These are phyloP conservation scores for Cotesia typhae DNA, from an alignment of 1,140 invertebrate genomes.

Conservation along the genomic window DNA sequence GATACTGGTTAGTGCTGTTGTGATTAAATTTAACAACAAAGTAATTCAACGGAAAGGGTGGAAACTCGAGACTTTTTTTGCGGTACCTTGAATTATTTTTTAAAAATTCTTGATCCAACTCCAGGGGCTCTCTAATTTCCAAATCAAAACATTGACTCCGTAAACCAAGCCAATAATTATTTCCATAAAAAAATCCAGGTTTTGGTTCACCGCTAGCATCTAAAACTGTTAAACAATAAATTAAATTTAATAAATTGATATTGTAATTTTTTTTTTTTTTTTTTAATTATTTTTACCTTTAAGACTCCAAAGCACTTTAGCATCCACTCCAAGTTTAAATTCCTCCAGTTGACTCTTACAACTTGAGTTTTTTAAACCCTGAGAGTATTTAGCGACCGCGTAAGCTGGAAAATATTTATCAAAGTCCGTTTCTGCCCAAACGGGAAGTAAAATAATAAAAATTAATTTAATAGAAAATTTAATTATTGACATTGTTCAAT, in stretches of 20 bases:
- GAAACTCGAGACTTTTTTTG: constrained; percentile 52
- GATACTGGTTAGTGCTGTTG: constrained; percentile 62
- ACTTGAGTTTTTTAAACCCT: constrained; percentile 40
- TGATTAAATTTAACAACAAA: constrained; percentile 57
- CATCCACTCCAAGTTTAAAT: constrained; percentile 49
- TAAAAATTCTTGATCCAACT: constrained; percentile 40
- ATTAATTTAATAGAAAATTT: background rate
- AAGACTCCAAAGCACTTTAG: constrained; percentile 49
- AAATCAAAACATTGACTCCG: constrained; percentile 57
- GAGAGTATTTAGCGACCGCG: constrained; percentile 42
- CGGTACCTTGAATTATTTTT: constrained; percentile 52
- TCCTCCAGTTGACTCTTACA: constrained; percentile 47
- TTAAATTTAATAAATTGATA: no score
- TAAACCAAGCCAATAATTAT: constrained; percentile 66
- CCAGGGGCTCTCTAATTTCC: constrained; percentile 44
- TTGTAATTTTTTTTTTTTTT: constrained; percentile 1
- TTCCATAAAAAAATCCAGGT: constrained; percentile 62
- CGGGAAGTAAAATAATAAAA: background rate
- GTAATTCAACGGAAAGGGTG: constrained; percentile 59
- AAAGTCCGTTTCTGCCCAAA: no score
- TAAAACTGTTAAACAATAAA: constrained; percentile 52
- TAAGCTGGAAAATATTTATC: constrained; percentile 48
- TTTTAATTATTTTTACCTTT: constrained; percentile 55
- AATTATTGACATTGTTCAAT: background rate
- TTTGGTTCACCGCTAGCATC: constrained; percentile 64